Percentiles rank a stretch among this genome's conserved stretches.
phyloP scores from a whole-genome alignment of 2,888 invertebrate species.

The Drosophila mercatorum region DNA sequence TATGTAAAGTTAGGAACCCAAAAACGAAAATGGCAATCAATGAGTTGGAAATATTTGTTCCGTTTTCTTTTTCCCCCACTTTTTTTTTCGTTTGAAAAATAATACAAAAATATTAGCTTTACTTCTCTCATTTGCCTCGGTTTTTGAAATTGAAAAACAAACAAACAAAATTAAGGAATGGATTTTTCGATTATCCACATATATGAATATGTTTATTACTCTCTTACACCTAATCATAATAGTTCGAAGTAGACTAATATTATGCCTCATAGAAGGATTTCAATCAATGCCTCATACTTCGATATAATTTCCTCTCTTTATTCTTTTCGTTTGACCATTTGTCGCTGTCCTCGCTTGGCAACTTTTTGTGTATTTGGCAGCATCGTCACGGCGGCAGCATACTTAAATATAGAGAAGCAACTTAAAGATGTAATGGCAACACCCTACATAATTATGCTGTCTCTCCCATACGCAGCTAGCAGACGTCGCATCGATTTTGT shows the following conservation, averaged over 20 bases:
- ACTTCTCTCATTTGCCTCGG: constrained; percentile 27
- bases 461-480: constrained; percentile 9
- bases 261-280: no score
- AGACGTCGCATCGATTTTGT: constrained; percentile 71
- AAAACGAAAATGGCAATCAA: constrained; percentile 82
- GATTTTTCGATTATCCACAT: neutral
- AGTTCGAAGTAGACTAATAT: no score
- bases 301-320: no score
- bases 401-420: constrained; percentile 12
- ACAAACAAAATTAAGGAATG: neutral
- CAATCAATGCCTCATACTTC: no score
- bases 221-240: no score
- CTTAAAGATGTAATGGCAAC: constrained; percentile 35
- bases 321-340: neutral
- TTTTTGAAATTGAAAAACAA: constrained; percentile 2
- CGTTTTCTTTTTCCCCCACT: constrained; percentile 57
- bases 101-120: constrained; percentile 53
- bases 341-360: neutral
- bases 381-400: neutral
- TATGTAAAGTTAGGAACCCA: constrained; percentile 57
- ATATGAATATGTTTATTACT: neutral
- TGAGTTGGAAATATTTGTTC: constrained; percentile 83
- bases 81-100: neutral
- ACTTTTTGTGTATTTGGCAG: neutral
- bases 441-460: constrained; percentile 49